These are phyloP conservation scores for Sorex maritimensis DNA, from an alignment of 2,797 vertebrate species.

Conservation along the genomic window DNA sequence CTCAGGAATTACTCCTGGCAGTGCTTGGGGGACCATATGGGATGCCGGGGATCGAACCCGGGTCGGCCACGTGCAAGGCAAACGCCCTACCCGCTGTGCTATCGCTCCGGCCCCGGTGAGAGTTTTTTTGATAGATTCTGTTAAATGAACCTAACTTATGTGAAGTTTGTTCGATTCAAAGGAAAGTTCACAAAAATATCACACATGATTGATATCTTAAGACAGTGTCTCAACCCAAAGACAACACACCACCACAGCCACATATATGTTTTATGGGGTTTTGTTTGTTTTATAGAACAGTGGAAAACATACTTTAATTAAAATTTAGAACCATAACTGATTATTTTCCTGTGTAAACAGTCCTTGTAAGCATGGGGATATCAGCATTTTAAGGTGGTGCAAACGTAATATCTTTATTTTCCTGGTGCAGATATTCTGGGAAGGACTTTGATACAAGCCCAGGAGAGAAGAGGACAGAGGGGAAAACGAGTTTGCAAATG, in stretches of 20 bases:
- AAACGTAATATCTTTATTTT: conserved; percentile 88
- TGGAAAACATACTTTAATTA: conserved; percentile 93
- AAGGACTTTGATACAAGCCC: conserved; percentile 74
- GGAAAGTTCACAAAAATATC: conserved; percentile 89
- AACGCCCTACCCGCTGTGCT: too few species aligned
- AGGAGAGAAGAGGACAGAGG: conserved; percentile 79
- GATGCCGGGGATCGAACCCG: too few species aligned
- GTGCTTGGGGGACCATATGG: too few species aligned
- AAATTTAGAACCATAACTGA: conserved; percentile 94
- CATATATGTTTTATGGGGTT: conserved; percentile 92
- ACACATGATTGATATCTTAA: conserved; percentile 90
- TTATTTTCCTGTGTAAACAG: conserved; percentile 93
- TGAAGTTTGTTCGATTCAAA: conserved; percentile 89
- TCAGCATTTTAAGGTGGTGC: conserved; percentile 90
- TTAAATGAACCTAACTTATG: conserved; percentile 88
- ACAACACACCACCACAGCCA: conserved; percentile 90
- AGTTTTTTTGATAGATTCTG: conserved; percentile 90
- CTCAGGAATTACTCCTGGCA: too few species aligned
- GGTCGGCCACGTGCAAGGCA: too few species aligned
- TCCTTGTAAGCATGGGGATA: conserved; percentile 90
- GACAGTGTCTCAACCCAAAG: conserved; percentile 89
- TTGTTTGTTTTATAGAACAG: conserved; percentile 92
- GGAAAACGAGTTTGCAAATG: conserved; percentile 81
- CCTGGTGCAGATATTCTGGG: conserved; percentile 68
- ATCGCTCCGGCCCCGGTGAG: too few species aligned